Evolutionary conservation across 1,140 invertebrate genomes (phyloP).

Genomic region (Caenorhabditis latens): DNA sequence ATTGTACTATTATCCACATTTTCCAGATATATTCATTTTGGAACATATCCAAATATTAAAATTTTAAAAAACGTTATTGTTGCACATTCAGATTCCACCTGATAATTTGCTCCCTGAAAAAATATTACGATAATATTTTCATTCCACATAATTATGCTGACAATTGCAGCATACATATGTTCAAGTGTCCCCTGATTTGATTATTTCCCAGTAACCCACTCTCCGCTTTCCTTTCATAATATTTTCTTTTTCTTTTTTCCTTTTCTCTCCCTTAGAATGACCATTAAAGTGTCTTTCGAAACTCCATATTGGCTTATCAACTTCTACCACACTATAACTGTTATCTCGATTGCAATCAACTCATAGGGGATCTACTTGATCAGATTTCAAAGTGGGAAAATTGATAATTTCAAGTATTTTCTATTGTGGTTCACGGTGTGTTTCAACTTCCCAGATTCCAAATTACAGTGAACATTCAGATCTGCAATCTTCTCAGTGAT

Average conservation of each 20-base stretch:
- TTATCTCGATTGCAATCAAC: background rate
- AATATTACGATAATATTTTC: too few species aligned
- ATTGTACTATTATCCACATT: too few species aligned
- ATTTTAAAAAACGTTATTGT: too few species aligned
- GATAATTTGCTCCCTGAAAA: too few species aligned
- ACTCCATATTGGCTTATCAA: background rate
- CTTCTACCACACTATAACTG: background rate
- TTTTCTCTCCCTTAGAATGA: background rate
- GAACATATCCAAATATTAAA: too few species aligned
- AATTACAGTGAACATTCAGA: background rate
- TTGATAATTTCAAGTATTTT: conserved; percentile 23
- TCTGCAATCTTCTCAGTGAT: background rate
- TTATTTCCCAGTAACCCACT: background rate
- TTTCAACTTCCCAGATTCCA: background rate
- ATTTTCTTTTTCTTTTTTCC: background rate
- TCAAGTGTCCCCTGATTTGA: background rate
- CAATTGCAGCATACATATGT: too few species aligned
- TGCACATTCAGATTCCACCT: too few species aligned
- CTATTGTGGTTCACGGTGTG: background rate
- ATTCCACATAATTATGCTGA: too few species aligned
- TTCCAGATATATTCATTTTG: too few species aligned
- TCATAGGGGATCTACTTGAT: background rate
- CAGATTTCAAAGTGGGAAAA: background rate
- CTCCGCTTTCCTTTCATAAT: too few species aligned
- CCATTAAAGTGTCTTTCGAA: background rate